Conservation (phyloP, 2,113 vertebrate species). For the Nothocercus julius region DNA sequence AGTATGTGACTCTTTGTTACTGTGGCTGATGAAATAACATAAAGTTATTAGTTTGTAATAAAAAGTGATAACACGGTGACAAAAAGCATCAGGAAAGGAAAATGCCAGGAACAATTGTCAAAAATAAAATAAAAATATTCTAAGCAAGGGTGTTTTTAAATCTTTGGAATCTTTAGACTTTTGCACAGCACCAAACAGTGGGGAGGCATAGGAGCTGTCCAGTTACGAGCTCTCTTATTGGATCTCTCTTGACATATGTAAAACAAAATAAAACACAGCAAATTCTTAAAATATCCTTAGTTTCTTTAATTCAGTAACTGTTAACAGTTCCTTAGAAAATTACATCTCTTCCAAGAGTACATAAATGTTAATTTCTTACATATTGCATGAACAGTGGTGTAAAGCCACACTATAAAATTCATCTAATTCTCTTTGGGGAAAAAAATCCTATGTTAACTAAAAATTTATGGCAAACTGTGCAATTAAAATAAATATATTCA, state of each 20-base stretch:
- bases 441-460: neutral
- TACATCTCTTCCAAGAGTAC: neutral
- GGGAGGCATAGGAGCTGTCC: neutral
- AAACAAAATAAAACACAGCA: neutral
- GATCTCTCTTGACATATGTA: neutral
- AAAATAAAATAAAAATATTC: neutral
- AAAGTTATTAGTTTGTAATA: neutral
- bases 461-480: neutral
- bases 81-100: neutral
- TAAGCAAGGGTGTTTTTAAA: neutral
- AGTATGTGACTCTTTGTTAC: neutral
- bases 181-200: neutral
- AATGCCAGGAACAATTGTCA: neutral
- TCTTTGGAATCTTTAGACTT: neutral
- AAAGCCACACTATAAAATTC: neutral
- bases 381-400: neutral
- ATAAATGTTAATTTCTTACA: neutral
- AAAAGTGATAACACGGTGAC: neutral
- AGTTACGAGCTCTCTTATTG: neutral
- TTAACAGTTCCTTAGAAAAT: neutral
- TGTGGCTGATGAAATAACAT: neutral
- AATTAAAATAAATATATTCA: neutral
- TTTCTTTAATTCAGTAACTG: neutral
- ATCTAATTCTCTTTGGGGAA: neutral
- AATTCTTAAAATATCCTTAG: neutral